Conservation (phyloP, 2,797 vertebrate genomes). For the Syngnathus acus region DNA sequence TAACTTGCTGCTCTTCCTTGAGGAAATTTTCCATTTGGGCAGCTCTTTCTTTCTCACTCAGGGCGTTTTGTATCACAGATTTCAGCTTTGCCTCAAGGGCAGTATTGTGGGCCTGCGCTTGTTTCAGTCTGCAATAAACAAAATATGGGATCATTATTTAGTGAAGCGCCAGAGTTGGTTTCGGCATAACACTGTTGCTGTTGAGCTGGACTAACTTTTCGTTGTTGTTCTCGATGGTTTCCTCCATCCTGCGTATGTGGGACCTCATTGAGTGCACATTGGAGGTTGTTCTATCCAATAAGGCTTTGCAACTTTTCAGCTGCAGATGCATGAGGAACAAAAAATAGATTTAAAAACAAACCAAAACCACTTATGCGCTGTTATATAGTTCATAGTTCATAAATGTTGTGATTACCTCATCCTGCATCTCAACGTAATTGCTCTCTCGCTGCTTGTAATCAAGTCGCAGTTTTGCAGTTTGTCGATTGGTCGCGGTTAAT, state of each 20-base stretch:
- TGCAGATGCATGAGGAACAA: conserved; percentile 44
- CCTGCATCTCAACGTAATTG: conserved; percentile 67
- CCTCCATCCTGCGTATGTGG: conserved; percentile 73
- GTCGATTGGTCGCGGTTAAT: conserved; percentile 63
- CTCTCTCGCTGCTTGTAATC: conserved; percentile 74
- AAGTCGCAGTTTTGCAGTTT: conserved; percentile 63
- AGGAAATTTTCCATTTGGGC: conserved; percentile 78
- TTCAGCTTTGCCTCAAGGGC: conserved; percentile 72
- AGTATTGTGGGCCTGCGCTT: conserved; percentile 63
- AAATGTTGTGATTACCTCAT: conserved; percentile 70
- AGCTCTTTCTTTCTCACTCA: conserved; percentile 80
- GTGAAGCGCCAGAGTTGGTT: background rate
- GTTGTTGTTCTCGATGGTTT: conserved; percentile 71
- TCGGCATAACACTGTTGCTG: no score
- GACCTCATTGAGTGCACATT: conserved; percentile 72
- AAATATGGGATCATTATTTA: background rate
- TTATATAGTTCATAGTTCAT: no score
- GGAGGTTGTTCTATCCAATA: conserved; percentile 70
- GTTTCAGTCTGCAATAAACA: conserved; percentile 62
- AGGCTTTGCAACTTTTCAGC: conserved; percentile 76
- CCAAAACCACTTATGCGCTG: no score
- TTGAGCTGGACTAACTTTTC: conserved; percentile 54
- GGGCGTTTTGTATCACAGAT: conserved; percentile 64
- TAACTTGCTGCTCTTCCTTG: conserved; percentile 75
- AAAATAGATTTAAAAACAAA: no score